A percentile compares a stretch with the other conserved stretches of the same genome.
Conservation (phyloP, 2,797 vertebrate genomes). For the Falco berigora region DNA sequence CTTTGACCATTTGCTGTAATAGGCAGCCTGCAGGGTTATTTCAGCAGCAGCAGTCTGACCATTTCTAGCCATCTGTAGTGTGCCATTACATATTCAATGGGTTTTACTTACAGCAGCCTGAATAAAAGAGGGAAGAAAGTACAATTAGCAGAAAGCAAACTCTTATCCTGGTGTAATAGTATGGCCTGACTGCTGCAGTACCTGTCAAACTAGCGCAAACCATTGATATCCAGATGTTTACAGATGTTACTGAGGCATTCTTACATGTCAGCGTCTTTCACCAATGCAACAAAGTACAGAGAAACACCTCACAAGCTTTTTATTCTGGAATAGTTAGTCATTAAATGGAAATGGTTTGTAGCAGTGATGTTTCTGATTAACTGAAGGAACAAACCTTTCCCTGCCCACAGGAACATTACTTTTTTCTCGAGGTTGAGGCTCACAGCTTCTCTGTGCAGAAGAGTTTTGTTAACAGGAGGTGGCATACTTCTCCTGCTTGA, state of each 20-base stretch:
- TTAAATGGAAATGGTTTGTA: background rate
- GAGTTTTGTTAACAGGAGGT: background rate
- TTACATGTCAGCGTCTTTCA: background rate
- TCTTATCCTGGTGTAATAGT: no score
- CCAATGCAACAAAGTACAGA: background rate
- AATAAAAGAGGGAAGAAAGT: background rate
- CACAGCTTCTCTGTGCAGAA: accelerated
- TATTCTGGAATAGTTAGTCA: background rate
- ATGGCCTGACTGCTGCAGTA: background rate
- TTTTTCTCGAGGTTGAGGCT: background rate
- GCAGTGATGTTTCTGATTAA: background rate
- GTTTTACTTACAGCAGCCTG: background rate
- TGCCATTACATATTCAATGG: background rate
- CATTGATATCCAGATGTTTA: background rate
- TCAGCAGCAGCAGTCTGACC: background rate
- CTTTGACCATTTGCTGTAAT: background rate
- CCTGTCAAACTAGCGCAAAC: background rate
- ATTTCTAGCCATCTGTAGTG: background rate
- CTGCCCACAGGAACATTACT: accelerated
- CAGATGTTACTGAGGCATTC: background rate
- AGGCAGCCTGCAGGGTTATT: background rate
- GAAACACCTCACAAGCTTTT: background rate
- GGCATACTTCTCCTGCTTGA: background rate
- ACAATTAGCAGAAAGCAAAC: background rate
- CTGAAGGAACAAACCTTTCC: background rate